phyloP scores from a whole-genome alignment of 2,888 invertebrate species.

The Choreutis nemorana region DNA sequence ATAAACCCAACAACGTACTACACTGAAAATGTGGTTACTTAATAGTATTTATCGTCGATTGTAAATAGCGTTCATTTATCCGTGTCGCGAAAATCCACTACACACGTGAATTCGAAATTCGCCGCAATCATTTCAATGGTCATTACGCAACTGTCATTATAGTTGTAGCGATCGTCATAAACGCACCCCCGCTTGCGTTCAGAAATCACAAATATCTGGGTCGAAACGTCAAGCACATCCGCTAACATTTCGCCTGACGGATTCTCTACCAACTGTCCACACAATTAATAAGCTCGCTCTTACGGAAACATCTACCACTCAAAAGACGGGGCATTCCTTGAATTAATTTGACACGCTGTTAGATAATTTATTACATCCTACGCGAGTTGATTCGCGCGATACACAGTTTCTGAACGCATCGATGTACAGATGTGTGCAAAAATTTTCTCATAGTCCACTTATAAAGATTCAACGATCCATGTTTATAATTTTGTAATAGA shows the following conservation, averaged over 20 bases:
- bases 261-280: slow-evolving; percentile 48
- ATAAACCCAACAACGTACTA: no score
- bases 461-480: no score
- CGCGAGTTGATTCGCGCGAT: slow-evolving; percentile 31
- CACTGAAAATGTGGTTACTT: no score
- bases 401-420: slow-evolving; percentile 18
- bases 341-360: slow-evolving; percentile 65
- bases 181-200: slow-evolving; percentile 12
- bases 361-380: slow-evolving; percentile 66
- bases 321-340: slow-evolving; percentile 48
- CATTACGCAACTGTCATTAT: slow-evolving; percentile 1
- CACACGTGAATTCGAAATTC: no score
- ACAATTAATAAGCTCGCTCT: slow-evolving; percentile 49
- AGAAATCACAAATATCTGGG: slow-evolving; percentile 15
- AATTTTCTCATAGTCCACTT: no score
- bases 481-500: no score
- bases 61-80: no score
- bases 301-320: slow-evolving; percentile 48
- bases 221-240: slow-evolving; percentile 14
- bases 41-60: no score
- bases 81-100: no score
- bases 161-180: slow-evolving; percentile 9
- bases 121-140: slow-evolving; percentile 4
- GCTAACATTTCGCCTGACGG: slow-evolving; percentile 28
- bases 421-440: slow-evolving; percentile 15